Percentiles rank a stretch among this genome's conserved stretches.
phyloP scores from a whole-genome alignment of 2,113 vertebrate genomes.

The Ailuropoda melanoleuca region DNA sequence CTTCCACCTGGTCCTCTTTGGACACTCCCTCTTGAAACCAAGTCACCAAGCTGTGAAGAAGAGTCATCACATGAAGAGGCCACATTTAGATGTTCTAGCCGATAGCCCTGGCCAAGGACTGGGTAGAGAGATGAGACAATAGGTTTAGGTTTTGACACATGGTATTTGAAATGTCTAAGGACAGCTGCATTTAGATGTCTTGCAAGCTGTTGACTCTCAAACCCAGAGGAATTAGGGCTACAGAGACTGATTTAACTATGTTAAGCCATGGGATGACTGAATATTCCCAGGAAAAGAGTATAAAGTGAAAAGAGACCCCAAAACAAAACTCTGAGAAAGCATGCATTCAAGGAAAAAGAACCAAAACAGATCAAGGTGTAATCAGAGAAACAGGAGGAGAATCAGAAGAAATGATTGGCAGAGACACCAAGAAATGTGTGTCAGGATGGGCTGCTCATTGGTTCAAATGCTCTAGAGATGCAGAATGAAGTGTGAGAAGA shows the following conservation, averaged over 20 bases:
- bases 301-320: not conserved
- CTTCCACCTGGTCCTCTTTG: not conserved
- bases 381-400: not conserved
- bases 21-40: not conserved
- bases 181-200: not conserved
- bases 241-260: not conserved
- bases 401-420: not conserved
- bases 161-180: not conserved
- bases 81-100: not conserved
- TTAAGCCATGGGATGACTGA: not conserved
- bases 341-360: not conserved
- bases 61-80: not conserved
- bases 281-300: not conserved
- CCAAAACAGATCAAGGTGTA: not conserved
- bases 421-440: not conserved
- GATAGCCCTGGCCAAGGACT: not conserved
- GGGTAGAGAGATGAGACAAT: not conserved
- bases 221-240: not conserved
- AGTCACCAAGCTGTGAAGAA: not conserved
- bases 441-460: not conserved
- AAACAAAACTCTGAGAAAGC: not conserved
- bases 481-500: not conserved
- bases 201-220: not conserved
- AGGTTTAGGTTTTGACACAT: not conserved
- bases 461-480: not conserved